Evolutionary conservation across 2,888 invertebrate species (phyloP), one percentile per base, ranked within the genome.

Genomic region (Drosophila acutilabella): DNA sequence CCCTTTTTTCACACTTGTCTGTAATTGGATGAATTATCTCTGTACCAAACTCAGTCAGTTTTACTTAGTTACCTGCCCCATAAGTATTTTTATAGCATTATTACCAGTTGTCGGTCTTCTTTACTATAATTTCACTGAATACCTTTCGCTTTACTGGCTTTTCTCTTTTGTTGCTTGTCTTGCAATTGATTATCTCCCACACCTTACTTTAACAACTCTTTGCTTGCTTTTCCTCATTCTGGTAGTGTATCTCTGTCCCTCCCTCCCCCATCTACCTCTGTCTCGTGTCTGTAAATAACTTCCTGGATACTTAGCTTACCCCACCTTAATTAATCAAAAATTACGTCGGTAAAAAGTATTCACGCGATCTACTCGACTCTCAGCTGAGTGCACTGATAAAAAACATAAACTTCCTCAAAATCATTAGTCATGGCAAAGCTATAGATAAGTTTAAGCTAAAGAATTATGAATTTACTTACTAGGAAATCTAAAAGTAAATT

Each of bases 321-420:
- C 64, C 77, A 59, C 61, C 77, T 60, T 47, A 87, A 87, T 81
- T 81, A 87, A 81, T 87, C 74, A 76, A 41, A 52, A 59, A 57
- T 54, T 52, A 66, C 68, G 42, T 58, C 68, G 56, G 61, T 75
- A 64, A 62, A 69, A 76, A 38, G 56, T 60, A 64, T 80, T 71
- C 84, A 83, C 87, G 81, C 87, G 84, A 81, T 81, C 60, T 41
- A 47, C n/a, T 41, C 30, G 40, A 33, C 30, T 44, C 36, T 13
- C 52, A 61, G 62, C 65, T 58, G 62, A 60, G 44, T 56, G 48
- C 50, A 57, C 16, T 59, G 79, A 70, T 73, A 65, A 71, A 59
- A 36, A 36, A 36, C 11, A 13, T 23, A 36, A 36, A 64, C 68
- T 81, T 80, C 81, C 74, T 70, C 18, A 36, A 56, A 40, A 53